Conservation (phyloP, 1,140 invertebrate genomes). For the Daktulosphaira vitifoliae region DNA sequence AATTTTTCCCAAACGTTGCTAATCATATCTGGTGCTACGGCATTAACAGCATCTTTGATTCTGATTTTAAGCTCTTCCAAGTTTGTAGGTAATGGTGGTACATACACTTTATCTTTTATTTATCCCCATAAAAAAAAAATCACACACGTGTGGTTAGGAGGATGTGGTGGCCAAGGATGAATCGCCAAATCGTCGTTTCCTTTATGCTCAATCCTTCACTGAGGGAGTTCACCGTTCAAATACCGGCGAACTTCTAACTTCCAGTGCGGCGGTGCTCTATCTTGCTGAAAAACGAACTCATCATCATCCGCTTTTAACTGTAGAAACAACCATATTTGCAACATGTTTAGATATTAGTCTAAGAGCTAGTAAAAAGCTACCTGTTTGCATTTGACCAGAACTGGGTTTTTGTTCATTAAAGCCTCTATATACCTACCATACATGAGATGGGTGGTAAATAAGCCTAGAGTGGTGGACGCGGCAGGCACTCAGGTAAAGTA, state of each 20-base stretch:
- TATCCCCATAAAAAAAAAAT: conserved; percentile 44
- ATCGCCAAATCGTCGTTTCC: conserved; percentile 39
- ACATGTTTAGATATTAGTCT: too few relatives aligned
- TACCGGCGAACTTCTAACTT: conserved; percentile 34
- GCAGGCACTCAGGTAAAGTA: too few relatives aligned
- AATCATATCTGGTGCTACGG: not conserved
- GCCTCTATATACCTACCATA: too few relatives aligned
- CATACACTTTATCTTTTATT: conserved; percentile 41
- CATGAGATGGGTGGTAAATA: too few relatives aligned
- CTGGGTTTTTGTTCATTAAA: too few relatives aligned
- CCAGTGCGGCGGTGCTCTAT: conserved; percentile 38
- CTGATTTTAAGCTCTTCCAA: conserved; percentile 18
- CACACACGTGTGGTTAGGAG: conserved; percentile 43
- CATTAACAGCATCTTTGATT: conserved; percentile 9
- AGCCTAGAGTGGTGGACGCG: too few relatives aligned
- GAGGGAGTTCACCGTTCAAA: conserved; percentile 40
- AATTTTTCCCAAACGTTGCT: not conserved
- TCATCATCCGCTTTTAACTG: too few relatives aligned
- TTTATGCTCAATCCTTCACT: too few relatives aligned
- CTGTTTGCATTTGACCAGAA: too few relatives aligned
- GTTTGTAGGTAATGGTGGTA: conserved; percentile 21
- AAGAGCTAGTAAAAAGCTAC: too few relatives aligned
- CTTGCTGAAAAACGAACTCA: too few relatives aligned
- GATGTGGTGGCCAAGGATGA: conserved; percentile 42
- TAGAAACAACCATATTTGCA: too few relatives aligned